A percentile compares a stretch with the other conserved stretches of the same genome.
These are phyloP conservation scores for Drosophila nr. perissopoda DNA, from an alignment of 2,888 invertebrate genomes.

Conservation along the genomic window DNA sequence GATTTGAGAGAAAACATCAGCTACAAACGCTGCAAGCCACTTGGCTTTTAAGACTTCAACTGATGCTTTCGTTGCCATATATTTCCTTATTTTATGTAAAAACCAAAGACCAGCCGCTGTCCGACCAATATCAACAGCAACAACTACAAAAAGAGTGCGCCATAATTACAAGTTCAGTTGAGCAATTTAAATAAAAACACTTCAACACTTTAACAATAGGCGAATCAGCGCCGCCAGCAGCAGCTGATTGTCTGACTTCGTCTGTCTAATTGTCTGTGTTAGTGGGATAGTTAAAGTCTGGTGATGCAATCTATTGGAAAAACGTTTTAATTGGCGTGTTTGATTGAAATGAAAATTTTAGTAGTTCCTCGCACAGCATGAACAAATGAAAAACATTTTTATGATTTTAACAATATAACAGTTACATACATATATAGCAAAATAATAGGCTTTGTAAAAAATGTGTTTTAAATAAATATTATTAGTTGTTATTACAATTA, in stretches of 20 bases:
- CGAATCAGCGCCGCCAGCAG: conserved; percentile 44
- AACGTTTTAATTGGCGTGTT: conserved; percentile 49
- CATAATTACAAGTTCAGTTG: conserved; percentile 78
- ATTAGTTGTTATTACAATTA: background rate
- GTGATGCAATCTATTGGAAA: conserved; percentile 76
- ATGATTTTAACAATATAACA: background rate
- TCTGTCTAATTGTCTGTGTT: conserved; percentile 24
- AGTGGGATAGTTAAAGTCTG: conserved; percentile 41
- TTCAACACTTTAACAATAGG: conserved; percentile 76
- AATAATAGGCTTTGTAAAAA: background rate
- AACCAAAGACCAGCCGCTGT: conserved; percentile 39
- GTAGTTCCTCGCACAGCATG: conserved; percentile 36
- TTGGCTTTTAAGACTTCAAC: conserved; percentile 57
- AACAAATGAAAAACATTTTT: conserved; percentile 9
- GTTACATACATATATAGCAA: background rate
- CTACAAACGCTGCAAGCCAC: conserved; percentile 53
- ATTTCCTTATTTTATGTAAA: conserved; percentile 68
- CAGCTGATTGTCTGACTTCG: conserved; percentile 39
- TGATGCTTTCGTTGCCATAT: conserved; percentile 30
- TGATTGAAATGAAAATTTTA: conserved; percentile 37
- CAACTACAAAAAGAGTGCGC: conserved; percentile 44
- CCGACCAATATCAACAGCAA: conserved; percentile 34
- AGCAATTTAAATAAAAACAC: conserved; percentile 79
- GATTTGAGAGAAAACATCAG: conserved; percentile 57
- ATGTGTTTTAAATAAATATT: background rate